Conservation (phyloP, 2,113 vertebrate species). For the Myotis brandtii region DNA sequence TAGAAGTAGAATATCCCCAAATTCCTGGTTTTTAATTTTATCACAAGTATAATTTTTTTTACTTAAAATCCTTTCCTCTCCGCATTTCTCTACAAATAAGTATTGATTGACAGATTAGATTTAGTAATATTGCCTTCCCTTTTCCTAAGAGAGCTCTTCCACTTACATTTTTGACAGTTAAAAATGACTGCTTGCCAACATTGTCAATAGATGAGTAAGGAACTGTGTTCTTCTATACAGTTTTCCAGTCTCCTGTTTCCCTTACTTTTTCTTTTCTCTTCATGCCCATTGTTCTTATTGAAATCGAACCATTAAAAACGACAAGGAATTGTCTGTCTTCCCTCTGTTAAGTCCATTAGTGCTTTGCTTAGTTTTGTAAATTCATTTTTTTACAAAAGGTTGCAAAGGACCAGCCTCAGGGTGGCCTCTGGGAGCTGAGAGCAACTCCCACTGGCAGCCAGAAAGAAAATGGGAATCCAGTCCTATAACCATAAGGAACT, state of each 20-base stretch:
- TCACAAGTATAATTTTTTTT: slow-evolving; percentile 16
- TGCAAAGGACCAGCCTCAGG: background rate
- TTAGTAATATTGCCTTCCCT: slow-evolving; percentile 30
- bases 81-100: slow-evolving; percentile 27
- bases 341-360: background rate
- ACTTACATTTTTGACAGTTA: slow-evolving; percentile 56
- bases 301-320: background rate
- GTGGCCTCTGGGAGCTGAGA: background rate
- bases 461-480: background rate
- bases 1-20: slow-evolving; percentile 11
- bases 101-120: slow-evolving; percentile 47
- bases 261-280: background rate
- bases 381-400: background rate
- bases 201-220: slow-evolving; percentile 55
- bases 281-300: background rate
- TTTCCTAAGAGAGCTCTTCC: slow-evolving; percentile 45
- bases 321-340: slow-evolving; percentile 11
- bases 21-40: background rate
- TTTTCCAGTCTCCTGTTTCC: slow-evolving; percentile 49
- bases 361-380: slow-evolving; percentile 25
- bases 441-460: background rate
- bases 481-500: background rate
- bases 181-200: slow-evolving; percentile 71
- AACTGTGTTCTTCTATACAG: background rate
- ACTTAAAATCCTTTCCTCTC: background rate